Percentiles rank a stretch among this genome's conserved stretches.
These are phyloP conservation scores for Aphodius granarius DNA, from an alignment of 2,888 invertebrate genomes.

Conservation along the genomic window DNA sequence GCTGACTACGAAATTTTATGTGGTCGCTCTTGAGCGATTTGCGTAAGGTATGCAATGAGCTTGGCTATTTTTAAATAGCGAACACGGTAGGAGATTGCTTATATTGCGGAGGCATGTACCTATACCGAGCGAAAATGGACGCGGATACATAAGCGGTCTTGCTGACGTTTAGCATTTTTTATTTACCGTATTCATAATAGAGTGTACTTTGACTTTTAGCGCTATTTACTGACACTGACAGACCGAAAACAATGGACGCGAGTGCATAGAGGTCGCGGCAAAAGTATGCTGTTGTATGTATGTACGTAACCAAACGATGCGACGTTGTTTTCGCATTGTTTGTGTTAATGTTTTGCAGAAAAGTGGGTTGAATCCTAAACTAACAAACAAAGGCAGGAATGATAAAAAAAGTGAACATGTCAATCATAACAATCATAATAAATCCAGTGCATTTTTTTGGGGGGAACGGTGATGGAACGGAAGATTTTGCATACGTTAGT, in stretches of 20 bases:
- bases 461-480: no score
- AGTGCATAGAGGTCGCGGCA: not conserved
- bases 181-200: not conserved
- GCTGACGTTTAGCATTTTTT: conserved; percentile 1
- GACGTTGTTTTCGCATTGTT: not conserved
- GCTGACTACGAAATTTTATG: not conserved
- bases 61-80: not conserved
- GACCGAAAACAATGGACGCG: not conserved
- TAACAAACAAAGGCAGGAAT: not conserved
- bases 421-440: no score
- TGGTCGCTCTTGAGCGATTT: not conserved
- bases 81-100: not conserved
- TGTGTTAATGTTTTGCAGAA: not conserved
- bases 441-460: no score
- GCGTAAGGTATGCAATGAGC: conserved; percentile 7
- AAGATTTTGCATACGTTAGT: no score
- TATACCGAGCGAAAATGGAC: not conserved
- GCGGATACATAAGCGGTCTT: not conserved
- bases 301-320: not conserved
- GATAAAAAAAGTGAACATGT: no score
- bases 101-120: not conserved
- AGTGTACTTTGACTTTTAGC: conserved; percentile 11
- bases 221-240: not conserved
- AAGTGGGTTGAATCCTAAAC: not conserved
- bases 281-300: no score